Percentiles rank a stretch among this genome's conserved stretches.
Conservation (phyloP, 1,140 invertebrate genomes). For the Formica exsecta region DNA sequence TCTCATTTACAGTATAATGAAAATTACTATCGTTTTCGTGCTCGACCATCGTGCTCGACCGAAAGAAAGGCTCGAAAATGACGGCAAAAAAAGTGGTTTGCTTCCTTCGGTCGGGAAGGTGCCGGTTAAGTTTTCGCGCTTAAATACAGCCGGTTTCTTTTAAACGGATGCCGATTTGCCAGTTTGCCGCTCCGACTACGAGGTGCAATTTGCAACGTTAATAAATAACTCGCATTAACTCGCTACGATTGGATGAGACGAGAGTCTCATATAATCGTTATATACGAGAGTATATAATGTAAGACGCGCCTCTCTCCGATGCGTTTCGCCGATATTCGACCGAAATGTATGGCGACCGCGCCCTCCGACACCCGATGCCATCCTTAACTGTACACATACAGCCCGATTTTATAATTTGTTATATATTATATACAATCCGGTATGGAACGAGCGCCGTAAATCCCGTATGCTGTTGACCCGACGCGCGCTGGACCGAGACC, state of each 20-base stretch:
- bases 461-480: constrained; percentile 84
- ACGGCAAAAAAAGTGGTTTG: neutral
- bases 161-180: neutral
- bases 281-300: neutral
- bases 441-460: constrained; percentile 76
- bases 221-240: constrained; percentile 27
- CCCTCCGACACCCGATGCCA: constrained; percentile 47
- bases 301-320: neutral
- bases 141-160: neutral
- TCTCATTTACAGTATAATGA: too few relatives aligned
- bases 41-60: neutral
- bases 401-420: constrained; percentile 78
- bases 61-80: constrained; percentile 12
- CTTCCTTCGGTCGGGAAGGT: too few relatives aligned
- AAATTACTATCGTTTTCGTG: too few relatives aligned
- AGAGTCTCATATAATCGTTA: neutral
- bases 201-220: neutral
- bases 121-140: neutral
- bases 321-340: neutral
- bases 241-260: neutral
- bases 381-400: constrained; percentile 75
- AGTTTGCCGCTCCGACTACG: neutral
- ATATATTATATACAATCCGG: constrained; percentile 73
- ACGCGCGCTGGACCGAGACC: constrained; percentile 84
- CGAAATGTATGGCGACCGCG: constrained; percentile 32